These are phyloP conservation scores for Jordanella pulchra DNA, from an alignment of 2,797 vertebrate species.

Conservation along the genomic window DNA sequence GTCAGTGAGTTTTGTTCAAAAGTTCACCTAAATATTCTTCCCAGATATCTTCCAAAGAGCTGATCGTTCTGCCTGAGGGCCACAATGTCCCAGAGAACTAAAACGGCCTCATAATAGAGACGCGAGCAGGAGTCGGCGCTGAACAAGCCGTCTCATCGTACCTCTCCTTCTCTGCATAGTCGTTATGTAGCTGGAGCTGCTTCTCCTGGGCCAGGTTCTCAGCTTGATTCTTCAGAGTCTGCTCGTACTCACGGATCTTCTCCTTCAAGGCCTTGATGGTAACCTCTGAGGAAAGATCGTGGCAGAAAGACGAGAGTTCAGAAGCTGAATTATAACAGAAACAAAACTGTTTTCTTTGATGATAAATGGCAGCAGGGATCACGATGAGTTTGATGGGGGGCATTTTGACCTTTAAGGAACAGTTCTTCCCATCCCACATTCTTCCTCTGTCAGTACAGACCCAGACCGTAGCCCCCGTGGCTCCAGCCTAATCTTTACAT, in stretches of 20 bases:
- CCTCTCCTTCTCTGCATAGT: slow-evolving; percentile 98
- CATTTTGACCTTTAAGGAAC: slow-evolving; percentile 53
- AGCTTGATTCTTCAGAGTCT: slow-evolving; percentile 95
- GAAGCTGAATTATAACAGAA: slow-evolving; percentile 16
- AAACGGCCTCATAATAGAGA: slow-evolving; percentile 46
- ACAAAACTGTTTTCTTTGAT: slow-evolving; percentile 7
- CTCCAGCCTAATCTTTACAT: slow-evolving; percentile 63
- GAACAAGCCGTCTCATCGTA: slow-evolving; percentile 45
- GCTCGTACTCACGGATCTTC: slow-evolving; percentile 98
- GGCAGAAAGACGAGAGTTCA: slow-evolving; percentile 4
- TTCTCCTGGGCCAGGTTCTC: slow-evolving; percentile 96
- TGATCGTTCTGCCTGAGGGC: slow-evolving; percentile 31
- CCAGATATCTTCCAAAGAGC: slow-evolving; percentile 37
- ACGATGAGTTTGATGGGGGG: slow-evolving; percentile 23
- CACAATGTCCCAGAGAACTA: slow-evolving; percentile 36
- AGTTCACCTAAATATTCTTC: slow-evolving; percentile 37
- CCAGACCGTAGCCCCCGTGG: slow-evolving; percentile 38
- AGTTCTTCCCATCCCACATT: slow-evolving; percentile 50
- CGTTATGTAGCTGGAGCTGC: slow-evolving; percentile 95
- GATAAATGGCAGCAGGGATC: slow-evolving; percentile 46
- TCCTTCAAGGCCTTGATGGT: slow-evolving; percentile 99
- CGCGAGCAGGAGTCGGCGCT: slow-evolving; percentile 21
- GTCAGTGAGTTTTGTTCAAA: slow-evolving; percentile 14
- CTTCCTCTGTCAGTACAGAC: slow-evolving; percentile 53
- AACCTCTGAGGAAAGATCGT: slow-evolving; percentile 83